Evolutionary conservation across 2,113 vertebrate species (phyloP).

Genomic region (Halcyon malimbica): DNA sequence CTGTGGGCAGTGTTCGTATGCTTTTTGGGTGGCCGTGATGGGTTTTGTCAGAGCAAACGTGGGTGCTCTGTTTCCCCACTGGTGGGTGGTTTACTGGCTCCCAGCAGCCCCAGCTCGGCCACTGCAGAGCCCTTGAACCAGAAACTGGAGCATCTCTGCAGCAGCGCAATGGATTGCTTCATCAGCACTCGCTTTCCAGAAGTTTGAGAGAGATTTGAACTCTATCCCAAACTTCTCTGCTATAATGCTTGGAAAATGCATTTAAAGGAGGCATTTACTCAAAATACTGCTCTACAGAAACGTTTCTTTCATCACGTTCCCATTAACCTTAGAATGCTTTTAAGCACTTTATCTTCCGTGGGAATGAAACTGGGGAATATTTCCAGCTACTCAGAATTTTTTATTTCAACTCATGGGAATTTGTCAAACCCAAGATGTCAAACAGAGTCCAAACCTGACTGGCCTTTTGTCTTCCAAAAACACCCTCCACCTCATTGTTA

Average conservation of each 20-base stretch:
- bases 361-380: conserved; percentile 1
- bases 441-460: not conserved
- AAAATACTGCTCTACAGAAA: not conserved
- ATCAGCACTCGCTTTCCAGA: not conserved
- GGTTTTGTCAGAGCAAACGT: accelerated
- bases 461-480: not conserved
- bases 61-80: not conserved
- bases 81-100: not conserved
- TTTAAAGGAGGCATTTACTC: not conserved
- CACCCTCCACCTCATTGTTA: not conserved
- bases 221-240: not conserved
- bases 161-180: not conserved
- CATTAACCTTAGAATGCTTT: conserved; percentile 45
- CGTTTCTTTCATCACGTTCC: conserved; percentile 15
- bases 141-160: not conserved
- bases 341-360: conserved; percentile 14
- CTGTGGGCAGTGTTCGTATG: accelerated
- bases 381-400: conserved; percentile 26
- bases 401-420: conserved; percentile 12
- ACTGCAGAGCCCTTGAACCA: not conserved
- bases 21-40: accelerated
- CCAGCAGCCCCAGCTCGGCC: accelerated
- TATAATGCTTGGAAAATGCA: conserved; percentile 31
- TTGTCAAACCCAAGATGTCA: not conserved
- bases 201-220: conserved; percentile 10